Percentiles rank a stretch among this genome's conserved stretches.
These are phyloP conservation scores for Lepidurus arcticus DNA, from an alignment of 1,140 invertebrate species.

Conservation along the genomic window DNA sequence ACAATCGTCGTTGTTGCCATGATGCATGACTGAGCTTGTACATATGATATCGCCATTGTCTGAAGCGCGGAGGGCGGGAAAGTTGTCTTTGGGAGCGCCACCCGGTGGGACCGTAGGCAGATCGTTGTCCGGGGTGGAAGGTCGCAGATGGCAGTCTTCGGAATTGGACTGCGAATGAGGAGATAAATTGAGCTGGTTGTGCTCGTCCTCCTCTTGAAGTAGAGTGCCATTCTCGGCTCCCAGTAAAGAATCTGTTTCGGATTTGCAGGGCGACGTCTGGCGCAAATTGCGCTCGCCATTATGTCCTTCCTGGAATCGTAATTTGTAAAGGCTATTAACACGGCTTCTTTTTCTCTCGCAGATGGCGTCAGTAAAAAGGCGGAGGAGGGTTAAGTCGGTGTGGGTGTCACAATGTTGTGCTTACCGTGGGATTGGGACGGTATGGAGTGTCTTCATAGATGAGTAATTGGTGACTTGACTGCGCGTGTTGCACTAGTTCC, in stretches of 20 bases:
- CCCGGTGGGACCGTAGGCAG: not conserved
- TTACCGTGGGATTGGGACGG: not conserved
- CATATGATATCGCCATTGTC: not conserved
- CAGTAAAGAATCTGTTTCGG: not conserved
- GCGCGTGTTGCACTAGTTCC: not conserved
- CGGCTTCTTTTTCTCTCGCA: too few species aligned
- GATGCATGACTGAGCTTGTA: not conserved
- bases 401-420: not conserved
- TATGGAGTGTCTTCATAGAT: not conserved
- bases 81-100: not conserved
- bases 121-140: not conserved
- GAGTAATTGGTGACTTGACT: conserved; percentile 1
- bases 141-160: conserved; percentile 4
- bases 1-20: not conserved
- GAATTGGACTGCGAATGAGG: conserved; percentile 4
- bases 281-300: not conserved
- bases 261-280: not conserved
- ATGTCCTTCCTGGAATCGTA: not conserved
- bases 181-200: not conserved
- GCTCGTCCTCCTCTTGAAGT: not conserved
- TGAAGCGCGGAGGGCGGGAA: not conserved
- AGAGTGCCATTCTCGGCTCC: not conserved
- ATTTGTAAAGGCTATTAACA: too few species aligned
- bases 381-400: too few species aligned
- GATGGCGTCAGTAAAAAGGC: too few species aligned